Evolutionary conservation across 2,888 invertebrate species (phyloP).

Genomic region (Agrotis segetum): DNA sequence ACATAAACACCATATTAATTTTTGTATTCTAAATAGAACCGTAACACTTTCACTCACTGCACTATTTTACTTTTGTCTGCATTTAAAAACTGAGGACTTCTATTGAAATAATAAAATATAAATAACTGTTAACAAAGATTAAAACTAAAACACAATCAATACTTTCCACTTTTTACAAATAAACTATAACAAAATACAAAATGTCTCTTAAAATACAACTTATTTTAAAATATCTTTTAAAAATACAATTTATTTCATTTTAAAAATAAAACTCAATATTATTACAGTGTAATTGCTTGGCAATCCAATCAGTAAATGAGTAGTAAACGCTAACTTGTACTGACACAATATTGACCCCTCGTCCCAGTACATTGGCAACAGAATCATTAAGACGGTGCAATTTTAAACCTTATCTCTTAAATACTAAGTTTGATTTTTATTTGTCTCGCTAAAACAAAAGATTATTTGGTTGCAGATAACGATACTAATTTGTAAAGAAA

Average conservation of each 20-base stretch:
- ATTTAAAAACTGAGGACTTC: background rate
- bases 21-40: background rate
- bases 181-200: background rate
- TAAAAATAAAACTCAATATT: background rate
- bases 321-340: background rate
- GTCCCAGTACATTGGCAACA: background rate
- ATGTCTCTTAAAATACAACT: background rate
- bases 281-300: slow-evolving; percentile 2
- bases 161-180: background rate
- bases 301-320: slow-evolving; percentile 25
- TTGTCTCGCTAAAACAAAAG: background rate
- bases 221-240: background rate
- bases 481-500: no score
- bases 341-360: background rate
- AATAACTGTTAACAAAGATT: no score
- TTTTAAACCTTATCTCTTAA: background rate
- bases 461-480: background rate
- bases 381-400: background rate
- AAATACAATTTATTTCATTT: background rate
- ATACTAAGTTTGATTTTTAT: background rate
- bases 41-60: background rate
- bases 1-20: background rate
- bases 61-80: background rate
- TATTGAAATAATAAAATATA: background rate
- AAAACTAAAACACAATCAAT: background rate